Evolutionary conservation across 2,113 vertebrate genomes (phyloP).

Genomic region (Mus pahari): DNA sequence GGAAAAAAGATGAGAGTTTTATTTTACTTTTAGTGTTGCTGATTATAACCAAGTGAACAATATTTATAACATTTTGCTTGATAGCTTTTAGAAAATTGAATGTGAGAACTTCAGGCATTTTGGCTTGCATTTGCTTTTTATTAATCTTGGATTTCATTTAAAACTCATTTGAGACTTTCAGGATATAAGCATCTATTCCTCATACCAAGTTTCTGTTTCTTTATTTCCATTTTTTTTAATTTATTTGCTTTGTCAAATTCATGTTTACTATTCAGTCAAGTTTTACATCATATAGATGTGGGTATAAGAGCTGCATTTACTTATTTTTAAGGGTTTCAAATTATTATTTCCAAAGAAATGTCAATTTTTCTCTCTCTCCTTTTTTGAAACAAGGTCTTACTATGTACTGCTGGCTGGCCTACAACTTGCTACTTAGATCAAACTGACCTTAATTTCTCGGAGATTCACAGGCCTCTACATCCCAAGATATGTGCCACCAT

Average conservation of each 20-base stretch:
- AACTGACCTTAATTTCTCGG: background rate
- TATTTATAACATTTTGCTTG: slow-evolving; percentile 57
- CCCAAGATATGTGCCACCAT: background rate
- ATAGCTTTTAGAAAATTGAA: slow-evolving; percentile 43
- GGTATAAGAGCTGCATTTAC: background rate
- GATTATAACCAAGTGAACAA: slow-evolving; percentile 21
- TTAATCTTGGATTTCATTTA: background rate
- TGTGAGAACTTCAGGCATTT: background rate
- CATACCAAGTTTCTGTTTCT: slow-evolving; percentile 20
- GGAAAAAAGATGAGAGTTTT: background rate
- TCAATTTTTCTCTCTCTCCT: no score
- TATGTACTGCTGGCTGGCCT: background rate
- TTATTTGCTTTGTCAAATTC: background rate
- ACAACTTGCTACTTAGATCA: background rate
- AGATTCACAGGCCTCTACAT: background rate
- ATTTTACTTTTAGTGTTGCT: slow-evolving; percentile 39
- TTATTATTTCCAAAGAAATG: background rate
- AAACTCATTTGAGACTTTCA: slow-evolving; percentile 7
- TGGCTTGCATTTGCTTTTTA: background rate
- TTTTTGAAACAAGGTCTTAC: background rate
- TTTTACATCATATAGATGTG: background rate
- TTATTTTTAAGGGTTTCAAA: background rate
- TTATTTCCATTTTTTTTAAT: background rate
- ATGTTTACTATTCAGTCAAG: background rate
- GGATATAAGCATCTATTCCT: background rate